Conservation (phyloP, 2,888 invertebrate genomes). For the Phrixothrix hirtus region DNA sequence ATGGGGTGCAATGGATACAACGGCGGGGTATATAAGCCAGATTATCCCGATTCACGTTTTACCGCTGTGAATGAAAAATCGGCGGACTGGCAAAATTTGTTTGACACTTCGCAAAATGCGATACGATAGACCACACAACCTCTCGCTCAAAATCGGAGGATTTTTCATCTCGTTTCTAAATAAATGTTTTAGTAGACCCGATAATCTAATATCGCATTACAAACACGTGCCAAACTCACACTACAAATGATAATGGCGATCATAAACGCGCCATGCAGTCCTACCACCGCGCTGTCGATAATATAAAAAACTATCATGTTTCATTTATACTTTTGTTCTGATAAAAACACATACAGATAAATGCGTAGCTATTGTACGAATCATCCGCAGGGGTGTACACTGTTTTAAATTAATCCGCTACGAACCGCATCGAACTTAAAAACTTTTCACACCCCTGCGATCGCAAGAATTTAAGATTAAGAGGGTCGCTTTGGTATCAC, state of each 20-base stretch:
- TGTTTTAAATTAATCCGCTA: too few species aligned
- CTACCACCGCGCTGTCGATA: constrained; percentile 9
- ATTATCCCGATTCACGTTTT: constrained; percentile 18
- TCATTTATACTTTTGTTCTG: constrained; percentile 25
- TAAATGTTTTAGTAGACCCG: neutral
- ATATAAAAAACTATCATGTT: constrained; percentile 31
- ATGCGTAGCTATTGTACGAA: constrained; percentile 11
- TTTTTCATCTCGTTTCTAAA: neutral
- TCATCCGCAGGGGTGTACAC: constrained; percentile 2
- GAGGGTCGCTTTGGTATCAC: constrained; percentile 37
- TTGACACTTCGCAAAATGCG: constrained; percentile 46
- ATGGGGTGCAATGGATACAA: constrained; percentile 18
- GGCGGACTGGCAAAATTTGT: constrained; percentile 43
- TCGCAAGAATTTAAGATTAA: constrained; percentile 4
- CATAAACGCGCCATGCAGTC: constrained; percentile 26
- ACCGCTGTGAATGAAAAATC: constrained; percentile 33
- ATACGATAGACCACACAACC: constrained; percentile 36
- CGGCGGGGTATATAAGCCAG: constrained; percentile 14
- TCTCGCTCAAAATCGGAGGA: too few species aligned
- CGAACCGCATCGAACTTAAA: constrained; percentile 1
- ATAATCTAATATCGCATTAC: constrained; percentile 32
- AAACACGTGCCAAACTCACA: constrained; percentile 38
- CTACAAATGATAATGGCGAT: constrained; percentile 35
- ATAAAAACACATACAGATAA: constrained; percentile 19
- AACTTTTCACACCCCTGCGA: constrained; percentile 15